Percentiles rank a stretch among this genome's conserved stretches.
phyloP scores from a whole-genome alignment of 2,113 vertebrate species.

The Amblyopsis rosae region DNA sequence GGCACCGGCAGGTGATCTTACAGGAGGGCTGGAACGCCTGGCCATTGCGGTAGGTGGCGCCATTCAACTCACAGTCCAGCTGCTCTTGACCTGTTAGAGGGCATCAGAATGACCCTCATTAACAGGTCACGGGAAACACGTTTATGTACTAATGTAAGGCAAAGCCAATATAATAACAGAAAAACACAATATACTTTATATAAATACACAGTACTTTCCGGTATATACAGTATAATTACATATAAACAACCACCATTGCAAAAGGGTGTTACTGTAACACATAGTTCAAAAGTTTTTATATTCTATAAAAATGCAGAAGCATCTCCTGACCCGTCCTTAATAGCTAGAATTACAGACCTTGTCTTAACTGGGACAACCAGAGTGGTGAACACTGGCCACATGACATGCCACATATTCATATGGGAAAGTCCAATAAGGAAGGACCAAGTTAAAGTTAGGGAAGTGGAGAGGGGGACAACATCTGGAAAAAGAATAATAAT shows the following conservation, averaged over 20 bases:
- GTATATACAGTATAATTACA: too few species aligned
- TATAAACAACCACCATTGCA: too few species aligned
- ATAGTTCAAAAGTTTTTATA: too few species aligned
- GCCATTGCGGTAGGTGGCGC: slow-evolving; percentile 82
- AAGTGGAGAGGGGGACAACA: background rate
- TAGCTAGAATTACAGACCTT: slow-evolving; percentile 17
- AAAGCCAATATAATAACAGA: too few species aligned
- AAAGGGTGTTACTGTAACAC: too few species aligned
- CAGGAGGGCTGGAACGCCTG: slow-evolving; percentile 91
- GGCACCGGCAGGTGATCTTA: slow-evolving; percentile 82
- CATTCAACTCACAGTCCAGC: slow-evolving; percentile 84
- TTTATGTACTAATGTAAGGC: too few species aligned
- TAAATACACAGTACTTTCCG: too few species aligned
- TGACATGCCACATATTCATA: slow-evolving; percentile 7
- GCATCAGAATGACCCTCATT: too few species aligned
- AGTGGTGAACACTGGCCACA: background rate
- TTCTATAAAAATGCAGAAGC: too few species aligned
- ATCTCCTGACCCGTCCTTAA: too few species aligned
- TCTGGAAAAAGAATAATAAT: slow-evolving; percentile 2
- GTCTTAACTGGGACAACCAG: background rate
- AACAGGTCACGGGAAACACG: too few species aligned
- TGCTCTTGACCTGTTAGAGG: slow-evolving; percentile 77
- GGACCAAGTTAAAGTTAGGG: background rate
- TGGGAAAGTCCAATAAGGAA: slow-evolving; percentile 33
- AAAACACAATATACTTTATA: too few species aligned